Evolutionary conservation across 2,113 vertebrate species (phyloP).

Genomic region (Microcebus ravelobensis): DNA sequence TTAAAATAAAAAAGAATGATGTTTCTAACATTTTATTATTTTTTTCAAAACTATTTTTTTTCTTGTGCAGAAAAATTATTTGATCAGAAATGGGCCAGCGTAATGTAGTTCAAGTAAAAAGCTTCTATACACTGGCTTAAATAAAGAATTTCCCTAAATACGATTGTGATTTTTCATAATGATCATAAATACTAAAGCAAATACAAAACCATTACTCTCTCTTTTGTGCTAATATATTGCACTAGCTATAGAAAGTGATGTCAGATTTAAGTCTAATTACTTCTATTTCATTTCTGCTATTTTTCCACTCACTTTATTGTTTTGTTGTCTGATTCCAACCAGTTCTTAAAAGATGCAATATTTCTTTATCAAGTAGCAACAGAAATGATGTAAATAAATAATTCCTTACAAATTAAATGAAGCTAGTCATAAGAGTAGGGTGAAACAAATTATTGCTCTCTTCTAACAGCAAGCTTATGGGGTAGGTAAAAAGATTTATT

Average conservation of each 20-base stretch:
- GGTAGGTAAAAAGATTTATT: background rate
- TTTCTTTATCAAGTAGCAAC: slow-evolving; percentile 67
- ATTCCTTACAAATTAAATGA: slow-evolving; percentile 54
- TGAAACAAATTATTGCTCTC: background rate
- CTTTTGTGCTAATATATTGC: slow-evolving; percentile 47
- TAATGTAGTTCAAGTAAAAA: background rate
- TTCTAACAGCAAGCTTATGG: background rate
- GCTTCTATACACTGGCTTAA: background rate
- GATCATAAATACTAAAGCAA: slow-evolving; percentile 53
- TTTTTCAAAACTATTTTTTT: slow-evolving; percentile 16
- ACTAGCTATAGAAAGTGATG: slow-evolving; percentile 2
- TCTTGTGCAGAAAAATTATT: background rate
- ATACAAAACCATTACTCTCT: slow-evolving; percentile 44
- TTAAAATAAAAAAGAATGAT: slow-evolving; percentile 1
- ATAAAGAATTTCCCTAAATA: background rate
- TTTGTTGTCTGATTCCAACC: slow-evolving; percentile 58
- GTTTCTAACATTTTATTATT: background rate
- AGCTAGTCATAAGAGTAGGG: background rate
- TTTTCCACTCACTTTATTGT: slow-evolving; percentile 54
- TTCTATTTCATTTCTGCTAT: slow-evolving; percentile 42
- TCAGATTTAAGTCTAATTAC: slow-evolving; percentile 56
- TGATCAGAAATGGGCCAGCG: background rate
- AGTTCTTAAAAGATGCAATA: slow-evolving; percentile 46
- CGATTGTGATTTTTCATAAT: slow-evolving; percentile 37
- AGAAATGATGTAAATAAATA: slow-evolving; percentile 56